Base-by-base conservation (phyloP, 2,888 invertebrate genomes). In the Hyposoter dolosus region DNA sequence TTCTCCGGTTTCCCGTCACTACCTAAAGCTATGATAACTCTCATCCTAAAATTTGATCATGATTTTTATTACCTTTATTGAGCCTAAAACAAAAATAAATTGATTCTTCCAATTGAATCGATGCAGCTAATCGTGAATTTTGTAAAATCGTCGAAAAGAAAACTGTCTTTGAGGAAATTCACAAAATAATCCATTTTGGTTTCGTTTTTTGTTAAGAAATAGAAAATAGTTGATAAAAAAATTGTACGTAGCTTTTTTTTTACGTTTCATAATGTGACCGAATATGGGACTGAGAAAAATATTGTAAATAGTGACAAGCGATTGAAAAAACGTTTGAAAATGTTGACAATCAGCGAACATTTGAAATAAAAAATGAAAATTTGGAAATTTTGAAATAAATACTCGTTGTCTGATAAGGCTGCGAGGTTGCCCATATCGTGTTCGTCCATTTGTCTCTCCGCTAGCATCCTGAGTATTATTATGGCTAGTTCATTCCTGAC, bases 391-490 rank as follows among this genome's bases (percentile, higher is more conserved):
- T 1, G n/a, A 43, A 56, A 19, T 10, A 88, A 89, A 50, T 84
- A 91, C 91, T 91, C 90, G 6, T 88, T 85, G n/a, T 83, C 84
- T 0, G 89, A 69, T n/a, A 88, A 77, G 7, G 76, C 69, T 35
- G 32, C 60, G 15, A 91, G 82, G 32, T 88, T 81, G 17, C 43
- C 53, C 43, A 88, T 83, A 7, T 87, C 86, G 40, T 77, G 65
- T 17, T 88, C 88, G 28, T 89, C 83, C 72, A 91, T 91, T 66
- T 91, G 91, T 17, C 72, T 66, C 28, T 86, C 88, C 12, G 89
- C 89, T 9, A 91, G 68, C 82, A 87, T 84, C 50, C 84, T 82
- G 23, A 91, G 77, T 66, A 92, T 87, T 47, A 83, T 86, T 19
- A 63, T 45, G 5, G 92, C 90, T 32, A 89, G 53, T 12, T 82